These are phyloP conservation scores for Triplophysa rosa DNA, from an alignment of 2,113 vertebrate genomes.

Conservation along the genomic window DNA sequence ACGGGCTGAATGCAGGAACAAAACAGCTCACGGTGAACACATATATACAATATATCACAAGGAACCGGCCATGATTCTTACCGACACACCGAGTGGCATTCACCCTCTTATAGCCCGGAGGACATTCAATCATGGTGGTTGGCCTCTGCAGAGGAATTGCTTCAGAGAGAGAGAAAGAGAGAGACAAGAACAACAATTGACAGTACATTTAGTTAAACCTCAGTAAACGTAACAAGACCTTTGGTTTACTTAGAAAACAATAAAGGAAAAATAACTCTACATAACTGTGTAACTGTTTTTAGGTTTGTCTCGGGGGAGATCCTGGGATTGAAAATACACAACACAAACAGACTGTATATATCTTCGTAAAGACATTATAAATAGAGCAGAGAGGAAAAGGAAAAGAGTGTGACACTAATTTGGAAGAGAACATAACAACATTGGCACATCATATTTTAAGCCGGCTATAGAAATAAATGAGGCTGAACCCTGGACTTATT, in stretches of 20 bases:
- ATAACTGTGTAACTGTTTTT: background rate
- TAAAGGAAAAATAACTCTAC: no score
- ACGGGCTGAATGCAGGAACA: constrained; percentile 6
- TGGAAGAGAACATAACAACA: constrained; percentile 17
- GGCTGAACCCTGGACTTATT: constrained; percentile 17
- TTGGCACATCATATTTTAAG: constrained; percentile 13
- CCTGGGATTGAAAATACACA: constrained; percentile 4
- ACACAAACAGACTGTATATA: background rate
- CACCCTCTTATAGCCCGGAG: constrained; percentile 89
- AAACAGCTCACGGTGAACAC: constrained; percentile 14
- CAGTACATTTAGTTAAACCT: background rate
- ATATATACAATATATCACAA: background rate
- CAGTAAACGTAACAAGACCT: background rate
- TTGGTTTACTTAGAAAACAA: background rate
- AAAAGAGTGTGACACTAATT: constrained; percentile 5
- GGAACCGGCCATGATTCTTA: constrained; percentile 60
- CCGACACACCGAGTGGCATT: constrained; percentile 95
- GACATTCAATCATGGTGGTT: constrained; percentile 79
- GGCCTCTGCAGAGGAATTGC: constrained; percentile 74
- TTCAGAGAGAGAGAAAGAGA: constrained; percentile 54
- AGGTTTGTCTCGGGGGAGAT: background rate
- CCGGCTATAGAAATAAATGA: constrained; percentile 11
- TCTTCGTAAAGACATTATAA: background rate
- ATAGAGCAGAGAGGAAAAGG: background rate
- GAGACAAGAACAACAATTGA: background rate